Evolutionary conservation across 2,888 invertebrate species (phyloP).

Genomic region (Omphaloscelis lunosa): DNA sequence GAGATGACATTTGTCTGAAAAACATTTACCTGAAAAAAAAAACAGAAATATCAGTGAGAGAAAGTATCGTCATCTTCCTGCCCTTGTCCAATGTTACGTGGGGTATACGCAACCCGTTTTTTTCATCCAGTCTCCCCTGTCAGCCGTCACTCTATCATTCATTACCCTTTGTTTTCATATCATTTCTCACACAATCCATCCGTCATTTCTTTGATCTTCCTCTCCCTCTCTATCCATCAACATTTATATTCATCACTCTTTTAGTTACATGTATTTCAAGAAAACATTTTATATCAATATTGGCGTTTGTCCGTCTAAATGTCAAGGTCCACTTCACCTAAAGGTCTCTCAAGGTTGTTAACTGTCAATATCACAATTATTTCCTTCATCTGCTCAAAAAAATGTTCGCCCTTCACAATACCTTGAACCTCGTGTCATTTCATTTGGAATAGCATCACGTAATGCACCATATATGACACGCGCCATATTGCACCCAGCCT

Average conservation of each 20-base stretch:
- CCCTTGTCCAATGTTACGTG: too few species aligned
- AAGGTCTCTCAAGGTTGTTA: conserved; percentile 18
- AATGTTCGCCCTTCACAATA: conserved; percentile 33
- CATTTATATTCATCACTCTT: background rate
- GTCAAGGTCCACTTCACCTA: conserved; percentile 14
- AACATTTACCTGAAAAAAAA: too few species aligned
- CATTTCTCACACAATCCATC: too few species aligned
- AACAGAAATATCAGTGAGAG: background rate
- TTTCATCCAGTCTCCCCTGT: too few species aligned
- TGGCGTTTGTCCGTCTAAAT: background rate
- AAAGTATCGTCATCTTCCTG: background rate
- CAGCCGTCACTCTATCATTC: too few species aligned
- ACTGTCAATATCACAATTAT: background rate
- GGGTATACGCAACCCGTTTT: too few species aligned
- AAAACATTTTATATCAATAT: background rate
- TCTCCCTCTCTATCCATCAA: too few species aligned
- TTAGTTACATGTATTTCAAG: background rate
- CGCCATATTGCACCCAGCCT: conserved; percentile 18
- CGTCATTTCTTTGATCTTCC: too few species aligned
- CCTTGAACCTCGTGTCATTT: conserved; percentile 38
- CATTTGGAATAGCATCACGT: conserved; percentile 35
- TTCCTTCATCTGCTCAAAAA: conserved; percentile 26
- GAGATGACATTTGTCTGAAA: too few species aligned
- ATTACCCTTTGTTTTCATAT: too few species aligned
- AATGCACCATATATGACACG: conserved; percentile 6